phyloP scores from a whole-genome alignment of 2,797 vertebrate species.

The Lacerta viridis region DNA sequence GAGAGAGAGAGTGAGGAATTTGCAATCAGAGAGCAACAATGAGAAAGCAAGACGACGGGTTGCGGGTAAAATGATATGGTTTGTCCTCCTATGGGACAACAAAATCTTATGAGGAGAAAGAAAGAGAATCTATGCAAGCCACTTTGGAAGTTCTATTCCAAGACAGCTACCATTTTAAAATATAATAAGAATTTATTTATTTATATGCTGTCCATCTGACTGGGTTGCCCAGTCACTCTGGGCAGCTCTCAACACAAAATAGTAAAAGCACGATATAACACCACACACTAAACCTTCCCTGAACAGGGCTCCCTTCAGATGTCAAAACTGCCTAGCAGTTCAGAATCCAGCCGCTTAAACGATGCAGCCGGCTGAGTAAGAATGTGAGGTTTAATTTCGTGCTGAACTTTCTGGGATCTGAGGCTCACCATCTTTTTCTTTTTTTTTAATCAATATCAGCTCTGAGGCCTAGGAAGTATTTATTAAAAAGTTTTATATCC shows the following conservation, averaged over 20 bases:
- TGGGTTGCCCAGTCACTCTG: too few species aligned
- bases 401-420: background rate
- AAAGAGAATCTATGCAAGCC: background rate
- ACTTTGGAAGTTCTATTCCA: background rate
- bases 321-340: background rate
- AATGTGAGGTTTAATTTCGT: background rate
- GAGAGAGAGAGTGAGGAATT: background rate
- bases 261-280: too few species aligned
- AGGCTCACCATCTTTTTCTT: background rate
- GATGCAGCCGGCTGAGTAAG: too few species aligned
- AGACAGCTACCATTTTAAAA: too few species aligned
- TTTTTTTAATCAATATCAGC: background rate
- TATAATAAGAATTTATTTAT: too few species aligned
- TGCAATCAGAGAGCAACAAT: background rate
- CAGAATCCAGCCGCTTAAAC: background rate
- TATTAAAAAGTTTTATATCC: background rate
- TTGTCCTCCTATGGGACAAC: background rate
- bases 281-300: too few species aligned
- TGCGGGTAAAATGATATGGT: background rate
- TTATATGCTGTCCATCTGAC: too few species aligned
- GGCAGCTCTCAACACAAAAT: too few species aligned
- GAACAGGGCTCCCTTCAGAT: too few species aligned
- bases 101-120: background rate
- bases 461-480: background rate
- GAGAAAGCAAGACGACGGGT: background rate